Percentiles rank a stretch among this genome's conserved stretches.
Evolutionary conservation across 1,140 invertebrate genomes (phyloP).

Genomic region (Cotesia typhae): DNA sequence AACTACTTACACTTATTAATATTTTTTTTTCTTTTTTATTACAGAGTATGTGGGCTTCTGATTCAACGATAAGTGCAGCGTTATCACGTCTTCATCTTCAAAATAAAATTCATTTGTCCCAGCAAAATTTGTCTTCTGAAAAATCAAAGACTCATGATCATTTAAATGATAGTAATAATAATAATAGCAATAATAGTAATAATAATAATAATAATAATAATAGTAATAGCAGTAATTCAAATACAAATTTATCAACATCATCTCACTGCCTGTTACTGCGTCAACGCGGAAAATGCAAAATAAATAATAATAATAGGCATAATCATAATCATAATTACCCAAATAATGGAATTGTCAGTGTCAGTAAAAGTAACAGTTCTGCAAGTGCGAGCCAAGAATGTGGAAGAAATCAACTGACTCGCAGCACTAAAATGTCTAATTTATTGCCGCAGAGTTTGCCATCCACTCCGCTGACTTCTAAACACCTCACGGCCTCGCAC

Average conservation of each 20-base stretch:
- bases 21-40: conserved; percentile 24
- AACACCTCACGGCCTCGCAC: conserved; percentile 57
- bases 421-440: conserved; percentile 45
- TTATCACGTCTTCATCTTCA: conserved; percentile 61
- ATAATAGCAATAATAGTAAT: conserved; percentile 43
- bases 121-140: conserved; percentile 29
- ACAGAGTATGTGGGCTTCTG: conserved; percentile 64
- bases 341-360: conserved; percentile 26
- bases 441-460: conserved; percentile 59
- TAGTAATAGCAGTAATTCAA: conserved; percentile 26
- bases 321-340: conserved; percentile 35
- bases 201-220: conserved; percentile 41
- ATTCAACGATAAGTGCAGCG: conserved; percentile 60
- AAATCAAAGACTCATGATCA: conserved; percentile 29
- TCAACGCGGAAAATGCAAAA: conserved; percentile 35
- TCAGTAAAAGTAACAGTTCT: conserved; percentile 35
- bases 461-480: conserved; percentile 59
- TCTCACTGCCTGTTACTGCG: conserved; percentile 30
- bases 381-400: conserved; percentile 44
- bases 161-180: conserved; percentile 28
- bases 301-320: conserved; percentile 31
- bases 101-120: conserved; percentile 43
- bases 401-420: conserved; percentile 46
- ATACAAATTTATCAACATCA: conserved; percentile 36
- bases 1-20: conserved; percentile 7